Conservation (phyloP, 2,888 invertebrate genomes). For the Dichetophora obliterata region DNA sequence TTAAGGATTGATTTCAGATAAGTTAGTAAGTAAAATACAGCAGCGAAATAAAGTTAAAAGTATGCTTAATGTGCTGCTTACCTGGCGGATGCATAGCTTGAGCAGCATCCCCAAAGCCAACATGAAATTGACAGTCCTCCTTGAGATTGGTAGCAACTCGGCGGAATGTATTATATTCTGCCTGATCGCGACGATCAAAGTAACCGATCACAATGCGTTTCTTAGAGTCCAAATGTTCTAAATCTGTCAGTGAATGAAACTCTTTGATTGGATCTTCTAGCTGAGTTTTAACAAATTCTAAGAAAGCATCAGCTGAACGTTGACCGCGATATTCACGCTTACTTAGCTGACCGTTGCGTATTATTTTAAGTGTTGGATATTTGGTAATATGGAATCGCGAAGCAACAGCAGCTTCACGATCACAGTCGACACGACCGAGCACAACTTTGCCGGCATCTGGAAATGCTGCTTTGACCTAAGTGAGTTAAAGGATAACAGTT, state of each 20-base stretch:
- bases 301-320: slow-evolving; percentile 91
- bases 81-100: slow-evolving; percentile 88
- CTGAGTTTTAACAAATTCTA: slow-evolving; percentile 89
- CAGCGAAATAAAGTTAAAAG: background rate
- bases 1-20: background rate
- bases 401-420: slow-evolving; percentile 87
- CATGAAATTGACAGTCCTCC: slow-evolving; percentile 96
- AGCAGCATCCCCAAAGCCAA: slow-evolving; percentile 88
- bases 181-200: slow-evolving; percentile 83
- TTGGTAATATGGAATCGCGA: slow-evolving; percentile 95
- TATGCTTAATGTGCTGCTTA: slow-evolving; percentile 60
- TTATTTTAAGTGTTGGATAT: slow-evolving; percentile 97
- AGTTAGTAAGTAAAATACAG: background rate
- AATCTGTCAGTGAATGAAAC: slow-evolving; percentile 79
- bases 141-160: slow-evolving; percentile 88
- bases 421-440: slow-evolving; percentile 98
- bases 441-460: slow-evolving; percentile 88
- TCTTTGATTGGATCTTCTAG: slow-evolving; percentile 87
- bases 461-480: slow-evolving; percentile 75
- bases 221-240: slow-evolving; percentile 82
- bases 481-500: slow-evolving; percentile 1
- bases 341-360: slow-evolving; percentile 89
- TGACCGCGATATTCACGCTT: slow-evolving; percentile 93
- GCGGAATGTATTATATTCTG: slow-evolving; percentile 84
- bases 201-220: slow-evolving; percentile 92